Evolutionary conservation across 2,888 invertebrate species (phyloP).

Genomic region (Apamea crenata): DNA sequence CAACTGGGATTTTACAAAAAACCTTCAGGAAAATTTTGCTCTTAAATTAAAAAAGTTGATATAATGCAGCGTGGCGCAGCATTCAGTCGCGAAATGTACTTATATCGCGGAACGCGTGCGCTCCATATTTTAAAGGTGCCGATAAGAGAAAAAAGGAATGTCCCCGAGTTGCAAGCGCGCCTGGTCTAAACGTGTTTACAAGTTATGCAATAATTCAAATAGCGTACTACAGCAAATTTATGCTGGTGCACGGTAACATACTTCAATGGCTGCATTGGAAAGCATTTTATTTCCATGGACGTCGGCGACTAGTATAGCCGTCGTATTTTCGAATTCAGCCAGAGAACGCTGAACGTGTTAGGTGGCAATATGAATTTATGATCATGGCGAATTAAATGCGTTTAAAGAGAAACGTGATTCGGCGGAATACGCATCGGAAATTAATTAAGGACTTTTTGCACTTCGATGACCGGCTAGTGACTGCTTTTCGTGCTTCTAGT

Average conservation of each 20-base stretch:
- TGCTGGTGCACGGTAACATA: conserved; percentile 87
- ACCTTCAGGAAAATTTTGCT: conserved; percentile 6
- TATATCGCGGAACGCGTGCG: conserved; percentile 71
- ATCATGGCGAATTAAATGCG: conserved; percentile 85
- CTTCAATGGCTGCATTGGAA: conserved; percentile 88
- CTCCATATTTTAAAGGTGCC: conserved; percentile 76
- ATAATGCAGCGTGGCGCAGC: conserved; percentile 42
- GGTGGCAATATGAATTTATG: conserved; percentile 88
- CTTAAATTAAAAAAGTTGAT: conserved; percentile 53
- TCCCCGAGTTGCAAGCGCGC: conserved; percentile 78
- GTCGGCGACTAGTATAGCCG: conserved; percentile 76
- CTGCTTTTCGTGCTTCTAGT: conserved; percentile 41
- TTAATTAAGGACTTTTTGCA: conserved; percentile 83
- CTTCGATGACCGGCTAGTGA: conserved; percentile 70
- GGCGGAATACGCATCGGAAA: conserved; percentile 80
- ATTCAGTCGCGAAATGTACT: conserved; percentile 61
- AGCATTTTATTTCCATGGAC: conserved; percentile 88
- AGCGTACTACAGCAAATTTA: conserved; percentile 87
- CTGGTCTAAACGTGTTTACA: conserved; percentile 87
- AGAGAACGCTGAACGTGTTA: conserved; percentile 82
- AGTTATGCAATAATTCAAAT: conserved; percentile 89
- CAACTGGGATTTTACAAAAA: conserved; percentile 26
- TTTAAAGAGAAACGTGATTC: conserved; percentile 82
- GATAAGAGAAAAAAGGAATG: conserved; percentile 79
- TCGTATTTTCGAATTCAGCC: conserved; percentile 85